Evolutionary conservation across 2,113 vertebrate species (phyloP).

Genomic region (Pygoscelis adeliae): DNA sequence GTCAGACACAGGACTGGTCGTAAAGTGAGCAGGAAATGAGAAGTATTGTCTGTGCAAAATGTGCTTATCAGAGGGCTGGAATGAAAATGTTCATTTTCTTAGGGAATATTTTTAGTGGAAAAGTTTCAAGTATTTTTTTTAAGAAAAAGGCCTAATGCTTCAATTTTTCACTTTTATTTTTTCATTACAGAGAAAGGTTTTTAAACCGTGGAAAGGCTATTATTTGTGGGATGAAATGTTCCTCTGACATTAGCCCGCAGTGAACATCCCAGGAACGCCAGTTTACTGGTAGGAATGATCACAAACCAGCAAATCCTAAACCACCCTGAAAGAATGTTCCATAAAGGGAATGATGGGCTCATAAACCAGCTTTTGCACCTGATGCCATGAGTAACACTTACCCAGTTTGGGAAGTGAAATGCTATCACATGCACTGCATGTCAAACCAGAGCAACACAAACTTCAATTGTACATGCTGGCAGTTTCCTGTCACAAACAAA

Average conservation of each 20-base stretch:
- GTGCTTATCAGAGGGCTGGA: constrained; percentile 45
- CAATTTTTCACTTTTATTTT: neutral
- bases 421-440: neutral
- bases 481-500: constrained; percentile 51
- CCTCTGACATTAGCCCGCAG: neutral
- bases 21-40: constrained; percentile 15
- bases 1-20: neutral
- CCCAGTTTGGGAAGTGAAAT: neutral
- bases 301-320: constrained; percentile 13
- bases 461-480: neutral
- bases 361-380: constrained; percentile 29
- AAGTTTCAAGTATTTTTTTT: neutral
- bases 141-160: neutral
- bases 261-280: neutral
- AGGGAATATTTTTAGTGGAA: constrained; percentile 33
- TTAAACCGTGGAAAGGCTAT: neutral
- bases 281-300: neutral
- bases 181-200: neutral
- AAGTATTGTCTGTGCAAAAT: constrained; percentile 30
- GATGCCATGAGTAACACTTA: neutral
- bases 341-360: neutral
- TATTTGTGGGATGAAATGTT: constrained; percentile 2
- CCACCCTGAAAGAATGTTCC: neutral
- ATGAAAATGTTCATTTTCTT: constrained; percentile 16
- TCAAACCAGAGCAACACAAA: neutral